These are phyloP conservation scores for Apogon hyalosoma DNA, from an alignment of 2,797 vertebrate species.

Conservation along the genomic window DNA sequence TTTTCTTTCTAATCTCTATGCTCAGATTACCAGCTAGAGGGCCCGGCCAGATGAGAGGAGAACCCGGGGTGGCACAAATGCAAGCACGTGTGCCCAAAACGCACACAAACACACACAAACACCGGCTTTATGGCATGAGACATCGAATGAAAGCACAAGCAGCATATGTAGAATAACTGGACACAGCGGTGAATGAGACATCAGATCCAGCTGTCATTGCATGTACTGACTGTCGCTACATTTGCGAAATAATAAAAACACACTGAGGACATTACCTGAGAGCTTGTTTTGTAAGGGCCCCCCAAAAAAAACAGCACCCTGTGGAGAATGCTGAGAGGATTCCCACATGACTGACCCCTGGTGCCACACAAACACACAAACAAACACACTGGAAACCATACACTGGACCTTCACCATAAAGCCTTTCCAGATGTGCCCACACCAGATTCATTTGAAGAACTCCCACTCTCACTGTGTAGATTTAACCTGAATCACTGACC, in stretches of 20 bases:
- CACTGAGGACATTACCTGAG: slow-evolving; percentile 80
- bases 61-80: slow-evolving; percentile 62
- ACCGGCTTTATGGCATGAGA: not conserved
- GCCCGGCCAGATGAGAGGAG: slow-evolving; percentile 73
- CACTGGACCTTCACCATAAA: slow-evolving; percentile 65
- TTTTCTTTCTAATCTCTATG: slow-evolving; percentile 83
- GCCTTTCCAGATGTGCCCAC: slow-evolving; percentile 81
- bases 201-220: too few relatives aligned
- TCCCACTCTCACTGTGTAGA: slow-evolving; percentile 1
- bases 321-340: slow-evolving; percentile 75
- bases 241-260: slow-evolving; percentile 34
- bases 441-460: slow-evolving; percentile 51
- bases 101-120: slow-evolving; percentile 30
- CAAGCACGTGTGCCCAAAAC: slow-evolving; percentile 64
- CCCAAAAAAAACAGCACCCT: slow-evolving; percentile 69
- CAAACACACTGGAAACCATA: slow-evolving; percentile 26
- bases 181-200: not conserved
- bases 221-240: too few relatives aligned
- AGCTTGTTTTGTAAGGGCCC: slow-evolving; percentile 63
- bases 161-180: not conserved
- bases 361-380: slow-evolving; percentile 48
- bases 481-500: slow-evolving; percentile 2
- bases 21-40: slow-evolving; percentile 84
- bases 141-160: not conserved
- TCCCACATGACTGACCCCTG: slow-evolving; percentile 72